phyloP scores from a whole-genome alignment of 2,797 vertebrate genomes.

The Pipistrellus pygmaeus region DNA sequence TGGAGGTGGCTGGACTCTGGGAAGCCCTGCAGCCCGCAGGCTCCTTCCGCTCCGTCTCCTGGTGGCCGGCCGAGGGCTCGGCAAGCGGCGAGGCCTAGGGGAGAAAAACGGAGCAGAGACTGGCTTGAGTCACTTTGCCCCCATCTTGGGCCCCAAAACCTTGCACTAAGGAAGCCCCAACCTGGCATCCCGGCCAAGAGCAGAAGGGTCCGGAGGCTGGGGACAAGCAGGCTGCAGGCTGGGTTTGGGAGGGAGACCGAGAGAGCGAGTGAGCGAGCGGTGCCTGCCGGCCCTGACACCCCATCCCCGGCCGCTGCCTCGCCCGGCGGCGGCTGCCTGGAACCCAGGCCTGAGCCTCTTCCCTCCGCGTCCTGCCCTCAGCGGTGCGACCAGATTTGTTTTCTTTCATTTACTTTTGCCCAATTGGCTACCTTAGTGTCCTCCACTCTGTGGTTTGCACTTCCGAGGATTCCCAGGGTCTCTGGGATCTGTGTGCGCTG shows the following conservation, averaged over 20 bases:
- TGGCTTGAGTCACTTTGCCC: slow-evolving; percentile 45
- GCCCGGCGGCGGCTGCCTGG: not conserved
- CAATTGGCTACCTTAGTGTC: not conserved
- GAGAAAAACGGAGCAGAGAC: slow-evolving; percentile 46
- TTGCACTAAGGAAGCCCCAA: not conserved
- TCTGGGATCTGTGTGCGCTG: not conserved
- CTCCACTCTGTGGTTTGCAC: not conserved
- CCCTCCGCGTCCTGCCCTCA: not conserved
- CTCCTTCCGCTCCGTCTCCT: not conserved
- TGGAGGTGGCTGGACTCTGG: slow-evolving; percentile 2
- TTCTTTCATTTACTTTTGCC: slow-evolving; percentile 31
- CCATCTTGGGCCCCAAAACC: not conserved
- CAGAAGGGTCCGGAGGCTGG: not conserved
- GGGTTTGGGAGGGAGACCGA: not conserved
- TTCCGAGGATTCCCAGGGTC: not conserved
- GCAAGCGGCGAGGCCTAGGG: slow-evolving; percentile 72
- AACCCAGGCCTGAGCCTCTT: not conserved
- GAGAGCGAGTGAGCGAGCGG: not conserved
- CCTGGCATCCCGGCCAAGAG: not conserved
- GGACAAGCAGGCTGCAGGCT: not conserved
- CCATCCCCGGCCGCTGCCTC: not conserved
- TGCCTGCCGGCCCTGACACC: not conserved
- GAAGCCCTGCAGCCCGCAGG: slow-evolving; percentile 50
- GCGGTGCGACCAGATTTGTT: not conserved
- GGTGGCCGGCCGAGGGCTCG: not conserved